Percentiles rank a stretch among this genome's conserved stretches.
phyloP scores from a whole-genome alignment of 2,797 vertebrate genomes.

The Chelmon rostratus region DNA sequence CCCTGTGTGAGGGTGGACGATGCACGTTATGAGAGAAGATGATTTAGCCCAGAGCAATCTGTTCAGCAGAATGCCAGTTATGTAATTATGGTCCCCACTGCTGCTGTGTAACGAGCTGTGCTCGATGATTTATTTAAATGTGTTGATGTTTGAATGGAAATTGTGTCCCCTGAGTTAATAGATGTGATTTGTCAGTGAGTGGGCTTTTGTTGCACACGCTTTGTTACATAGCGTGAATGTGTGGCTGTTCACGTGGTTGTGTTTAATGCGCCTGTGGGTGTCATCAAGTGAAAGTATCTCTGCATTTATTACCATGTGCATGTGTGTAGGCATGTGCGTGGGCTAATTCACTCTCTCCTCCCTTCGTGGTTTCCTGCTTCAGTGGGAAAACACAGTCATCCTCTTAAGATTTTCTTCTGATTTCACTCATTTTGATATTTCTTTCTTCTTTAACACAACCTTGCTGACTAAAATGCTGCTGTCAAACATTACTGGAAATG shows the following conservation, averaged over 20 bases:
- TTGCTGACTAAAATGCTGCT: not conserved
- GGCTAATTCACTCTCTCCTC: conserved; percentile 48
- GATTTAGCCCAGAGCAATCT: conserved; percentile 60
- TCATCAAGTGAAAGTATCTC: conserved; percentile 56
- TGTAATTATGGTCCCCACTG: conserved; percentile 66
- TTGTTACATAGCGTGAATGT: conserved; percentile 32
- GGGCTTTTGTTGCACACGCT: conserved; percentile 59
- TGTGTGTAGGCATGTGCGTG: conserved; percentile 53
- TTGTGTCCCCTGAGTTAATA: conserved; percentile 37
- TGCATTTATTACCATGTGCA: conserved; percentile 51
- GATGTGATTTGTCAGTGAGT: conserved; percentile 46
- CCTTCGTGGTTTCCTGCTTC: conserved; percentile 39
- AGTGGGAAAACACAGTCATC: conserved; percentile 33
- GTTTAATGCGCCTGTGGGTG: conserved; percentile 65
- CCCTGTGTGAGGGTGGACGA: conserved; percentile 41
- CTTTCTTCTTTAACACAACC: not conserved
- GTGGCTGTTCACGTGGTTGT: conserved; percentile 31
- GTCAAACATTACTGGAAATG: not conserved
- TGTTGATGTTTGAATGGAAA: conserved; percentile 56
- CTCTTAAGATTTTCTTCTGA: conserved; percentile 32
- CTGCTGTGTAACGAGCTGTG: conserved; percentile 58
- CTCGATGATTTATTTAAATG: conserved; percentile 64
- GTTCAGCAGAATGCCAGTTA: conserved; percentile 65
- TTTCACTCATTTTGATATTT: conserved; percentile 5
- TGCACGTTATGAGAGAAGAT: conserved; percentile 54